These are phyloP conservation scores for Portunus trituberculatus DNA, from an alignment of 1,140 invertebrate species.

Conservation along the genomic window DNA sequence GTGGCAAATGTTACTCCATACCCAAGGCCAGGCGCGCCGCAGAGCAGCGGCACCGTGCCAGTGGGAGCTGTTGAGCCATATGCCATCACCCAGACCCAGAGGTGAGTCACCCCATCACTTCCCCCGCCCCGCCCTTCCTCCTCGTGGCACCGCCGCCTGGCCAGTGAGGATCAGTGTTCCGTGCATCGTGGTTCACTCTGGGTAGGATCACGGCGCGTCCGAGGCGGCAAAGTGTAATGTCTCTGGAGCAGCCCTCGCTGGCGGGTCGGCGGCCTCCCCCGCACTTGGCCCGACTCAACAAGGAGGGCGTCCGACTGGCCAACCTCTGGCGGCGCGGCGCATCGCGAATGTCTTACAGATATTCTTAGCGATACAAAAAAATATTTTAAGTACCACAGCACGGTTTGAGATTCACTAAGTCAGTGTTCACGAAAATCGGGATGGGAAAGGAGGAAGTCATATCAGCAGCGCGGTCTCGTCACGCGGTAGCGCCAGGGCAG, in stretches of 20 bases:
- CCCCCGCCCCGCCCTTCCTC: background rate
- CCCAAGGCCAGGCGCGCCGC: too few species aligned
- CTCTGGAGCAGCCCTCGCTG: background rate
- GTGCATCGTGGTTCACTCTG: background rate
- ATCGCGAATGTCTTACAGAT: background rate
- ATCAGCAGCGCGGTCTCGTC: background rate
- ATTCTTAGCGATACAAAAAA: background rate
- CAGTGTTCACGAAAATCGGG: background rate
- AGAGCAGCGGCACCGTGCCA: too few species aligned
- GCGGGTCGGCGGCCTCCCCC: conserved; percentile 3
- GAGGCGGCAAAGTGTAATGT: background rate
- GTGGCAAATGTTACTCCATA: too few species aligned
- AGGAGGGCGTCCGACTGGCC: background rate
- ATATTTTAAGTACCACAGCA: conserved; percentile 17
- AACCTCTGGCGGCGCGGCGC: background rate
- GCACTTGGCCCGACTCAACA: conserved; percentile 17
- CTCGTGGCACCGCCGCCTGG: background rate
- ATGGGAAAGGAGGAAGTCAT: background rate
- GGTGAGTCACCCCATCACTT: too few species aligned
- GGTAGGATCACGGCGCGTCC: background rate
- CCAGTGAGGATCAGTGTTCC: background rate
- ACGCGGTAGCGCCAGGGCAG: background rate
- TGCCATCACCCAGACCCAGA: too few species aligned
- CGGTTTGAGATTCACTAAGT: background rate
- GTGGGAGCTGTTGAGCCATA: too few species aligned